Percentiles rank a stretch among this genome's conserved stretches.
Evolutionary conservation across 2,888 invertebrate species (phyloP).

Genomic region (Dicycla oo): DNA sequence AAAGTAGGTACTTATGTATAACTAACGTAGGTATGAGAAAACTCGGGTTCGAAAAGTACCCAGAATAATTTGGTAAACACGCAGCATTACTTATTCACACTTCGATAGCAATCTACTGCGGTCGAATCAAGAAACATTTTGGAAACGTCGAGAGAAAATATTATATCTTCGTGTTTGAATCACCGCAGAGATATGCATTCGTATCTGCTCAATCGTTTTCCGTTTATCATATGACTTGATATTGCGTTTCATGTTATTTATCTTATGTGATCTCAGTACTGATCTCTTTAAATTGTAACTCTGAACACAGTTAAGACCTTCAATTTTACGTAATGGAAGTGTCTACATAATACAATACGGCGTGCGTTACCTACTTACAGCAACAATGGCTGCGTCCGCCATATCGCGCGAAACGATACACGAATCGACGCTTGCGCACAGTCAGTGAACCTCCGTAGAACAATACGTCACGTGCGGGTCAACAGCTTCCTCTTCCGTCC

Average conservation of each 20-base stretch:
- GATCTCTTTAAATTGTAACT: slow-evolving; percentile 17
- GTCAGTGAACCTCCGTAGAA: slow-evolving; percentile 85
- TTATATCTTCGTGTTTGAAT: slow-evolving; percentile 12
- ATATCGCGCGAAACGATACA: slow-evolving; percentile 80
- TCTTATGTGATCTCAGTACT: background rate
- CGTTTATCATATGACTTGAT: slow-evolving; percentile 22
- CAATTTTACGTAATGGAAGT: slow-evolving; percentile 55
- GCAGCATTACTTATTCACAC: slow-evolving; percentile 39
- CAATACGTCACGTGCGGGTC: slow-evolving; percentile 81
- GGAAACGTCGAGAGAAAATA: slow-evolving; percentile 46
- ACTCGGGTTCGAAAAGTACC: background rate
- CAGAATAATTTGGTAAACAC: slow-evolving; percentile 37
- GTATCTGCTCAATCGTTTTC: slow-evolving; percentile 22
- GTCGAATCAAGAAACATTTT: slow-evolving; percentile 37
- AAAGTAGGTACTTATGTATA: slow-evolving; percentile 1
- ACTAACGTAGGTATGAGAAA: slow-evolving; percentile 2
- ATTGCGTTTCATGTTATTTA: slow-evolving; percentile 13
- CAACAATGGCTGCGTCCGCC: slow-evolving; percentile 78
- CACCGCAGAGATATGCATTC: slow-evolving; percentile 7
- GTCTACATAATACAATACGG: slow-evolving; percentile 68
- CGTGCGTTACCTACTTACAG: slow-evolving; percentile 69
- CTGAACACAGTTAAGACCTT: slow-evolving; percentile 26
- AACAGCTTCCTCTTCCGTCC: slow-evolving; percentile 81
- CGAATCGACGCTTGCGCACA: slow-evolving; percentile 76
- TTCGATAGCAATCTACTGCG: slow-evolving; percentile 31